phyloP scores from a whole-genome alignment of 1,140 invertebrate genomes.

The Paramacrobiotus metropolitanus region DNA sequence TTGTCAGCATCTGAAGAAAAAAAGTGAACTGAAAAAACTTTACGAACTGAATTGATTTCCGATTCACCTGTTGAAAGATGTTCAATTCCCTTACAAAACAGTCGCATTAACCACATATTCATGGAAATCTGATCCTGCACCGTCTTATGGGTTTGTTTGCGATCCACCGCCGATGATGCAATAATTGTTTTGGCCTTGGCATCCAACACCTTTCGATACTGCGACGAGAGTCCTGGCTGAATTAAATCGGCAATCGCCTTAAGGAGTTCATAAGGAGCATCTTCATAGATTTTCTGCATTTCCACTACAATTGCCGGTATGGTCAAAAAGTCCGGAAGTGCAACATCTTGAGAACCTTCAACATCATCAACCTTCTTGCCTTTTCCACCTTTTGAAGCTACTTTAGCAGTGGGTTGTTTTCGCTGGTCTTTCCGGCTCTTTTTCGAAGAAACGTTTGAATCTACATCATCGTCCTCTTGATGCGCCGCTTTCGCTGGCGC shows the following conservation, averaged over 20 bases:
- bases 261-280: not conserved
- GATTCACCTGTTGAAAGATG: not conserved
- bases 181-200: not conserved
- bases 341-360: not conserved
- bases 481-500: not conserved
- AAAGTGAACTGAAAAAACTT: not conserved
- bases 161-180: not conserved
- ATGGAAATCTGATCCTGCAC: not conserved
- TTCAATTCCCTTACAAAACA: not conserved
- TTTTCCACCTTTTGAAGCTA: not conserved
- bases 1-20: not conserved
- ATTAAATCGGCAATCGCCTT: not conserved
- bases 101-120: not conserved
- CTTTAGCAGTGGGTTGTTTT: not conserved
- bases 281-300: not conserved
- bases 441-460: not conserved
- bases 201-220: not conserved
- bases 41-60: too few relatives aligned
- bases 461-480: not conserved
- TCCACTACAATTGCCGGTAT: not conserved
- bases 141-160: not conserved
- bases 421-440: not conserved
- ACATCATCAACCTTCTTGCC: not conserved
- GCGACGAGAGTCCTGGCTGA: not conserved
- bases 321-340: not conserved